Base-by-base conservation (phyloP, 2,113 vertebrate species). In the Oryzias javanicus region DNA sequence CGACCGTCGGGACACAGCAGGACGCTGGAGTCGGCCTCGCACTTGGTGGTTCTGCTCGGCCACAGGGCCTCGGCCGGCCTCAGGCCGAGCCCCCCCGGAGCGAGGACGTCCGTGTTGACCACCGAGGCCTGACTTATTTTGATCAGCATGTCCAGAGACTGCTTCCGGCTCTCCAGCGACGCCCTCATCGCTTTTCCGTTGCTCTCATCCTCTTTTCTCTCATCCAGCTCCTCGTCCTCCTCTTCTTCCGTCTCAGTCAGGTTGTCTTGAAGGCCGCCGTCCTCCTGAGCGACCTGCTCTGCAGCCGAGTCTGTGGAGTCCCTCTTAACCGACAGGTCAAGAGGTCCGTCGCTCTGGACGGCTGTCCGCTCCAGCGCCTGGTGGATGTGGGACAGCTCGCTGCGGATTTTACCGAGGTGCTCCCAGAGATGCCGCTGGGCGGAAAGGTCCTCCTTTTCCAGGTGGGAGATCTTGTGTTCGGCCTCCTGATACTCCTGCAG, bases 11-110 rank as follows among this genome's bases (percentile, higher is more conserved):
- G 92, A 67, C 94, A 92, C 6, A 97, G 92, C 49, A 94, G 90
- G 29, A 97, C 94, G 0, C 96, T 99, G 80, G 96, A 98, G 80
- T 99, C 97, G 0, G 96, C 97, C 79, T 99, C 97, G 0, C 96
- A 98, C 83, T 98, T 99, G 16, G 96, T 98, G 75, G 95, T 93
- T 1, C 89, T 93, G 77, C 92, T 86, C 5, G 92, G 91, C 90
- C 93, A 96, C 74, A 94, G 48, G 71, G 89, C 83, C 54, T 91
- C 86, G 66, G 91, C 67, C 64, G 88, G 62, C 46, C 85, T 84
- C 49, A 92, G 65, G 67, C 88, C 73, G 42, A 90, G 76, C 5
- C 89, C 40, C 0, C 51, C 50, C 0, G 89, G 72, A 0, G 91
- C 82, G 42, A 94, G 80, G 8, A 91, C 83, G 70, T 95, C 93